Conservation (phyloP, 2,113 vertebrate species). For the Maccullochella peelii region DNA sequence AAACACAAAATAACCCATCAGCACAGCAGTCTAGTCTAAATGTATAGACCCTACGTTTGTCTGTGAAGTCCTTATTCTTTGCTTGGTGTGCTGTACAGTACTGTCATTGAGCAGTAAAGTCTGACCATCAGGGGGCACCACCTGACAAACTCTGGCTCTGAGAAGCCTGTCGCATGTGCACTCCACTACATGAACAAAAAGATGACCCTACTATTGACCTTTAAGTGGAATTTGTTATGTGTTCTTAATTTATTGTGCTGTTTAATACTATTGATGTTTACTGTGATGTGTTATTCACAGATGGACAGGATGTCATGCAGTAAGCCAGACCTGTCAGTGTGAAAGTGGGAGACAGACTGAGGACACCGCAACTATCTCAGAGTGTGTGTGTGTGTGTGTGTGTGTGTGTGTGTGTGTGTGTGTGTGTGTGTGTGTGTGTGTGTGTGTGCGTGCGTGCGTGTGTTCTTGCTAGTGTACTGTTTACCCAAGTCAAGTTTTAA, state of each 20-base stretch:
- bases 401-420: not conserved
- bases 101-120: not conserved
- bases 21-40: not conserved
- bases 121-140: conserved; percentile 14
- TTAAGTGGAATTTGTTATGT: no score
- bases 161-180: not conserved
- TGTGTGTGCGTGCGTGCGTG: not conserved
- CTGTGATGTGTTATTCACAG: not conserved
- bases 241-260: not conserved
- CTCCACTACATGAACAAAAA: not conserved
- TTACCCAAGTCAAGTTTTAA: no score
- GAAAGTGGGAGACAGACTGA: not conserved
- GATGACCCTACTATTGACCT: not conserved
- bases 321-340: not conserved
- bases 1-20: not conserved
- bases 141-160: not conserved
- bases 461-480: not conserved
- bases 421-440: not conserved
- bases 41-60: not conserved
- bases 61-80: not conserved
- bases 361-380: no score
- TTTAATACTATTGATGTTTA: not conserved
- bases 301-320: not conserved
- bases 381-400: not conserved
- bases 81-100: not conserved